A percentile compares a stretch with the other conserved stretches of the same genome.
Evolutionary conservation across 2,888 invertebrate genomes (phyloP).

Genomic region (Nemotelus nigrinus): DNA sequence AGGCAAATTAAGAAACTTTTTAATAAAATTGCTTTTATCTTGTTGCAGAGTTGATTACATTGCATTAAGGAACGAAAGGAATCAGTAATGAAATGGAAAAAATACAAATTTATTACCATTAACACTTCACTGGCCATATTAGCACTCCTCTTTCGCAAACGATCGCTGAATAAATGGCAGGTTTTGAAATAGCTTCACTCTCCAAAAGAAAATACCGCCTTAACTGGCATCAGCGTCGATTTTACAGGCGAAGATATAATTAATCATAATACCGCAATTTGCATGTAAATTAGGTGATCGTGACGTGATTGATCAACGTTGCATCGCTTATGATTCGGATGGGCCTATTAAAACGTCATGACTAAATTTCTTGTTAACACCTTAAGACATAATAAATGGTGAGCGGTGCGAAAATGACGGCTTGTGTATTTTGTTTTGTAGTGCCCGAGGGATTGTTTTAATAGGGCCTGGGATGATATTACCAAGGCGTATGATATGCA

Average conservation of each 20-base stretch:
- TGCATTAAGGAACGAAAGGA: too few species aligned
- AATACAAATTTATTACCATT: constrained; percentile 6
- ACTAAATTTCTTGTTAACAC: constrained; percentile 41
- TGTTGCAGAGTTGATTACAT: too few species aligned
- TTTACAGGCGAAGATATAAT: background rate
- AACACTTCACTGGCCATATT: constrained; percentile 19
- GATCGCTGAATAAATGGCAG: background rate
- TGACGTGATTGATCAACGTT: constrained; percentile 19
- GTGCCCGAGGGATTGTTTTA: constrained; percentile 3
- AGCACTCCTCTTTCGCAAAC: constrained; percentile 29
- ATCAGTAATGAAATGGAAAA: too few species aligned
- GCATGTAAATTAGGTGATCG: constrained; percentile 27
- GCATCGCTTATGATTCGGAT: background rate
- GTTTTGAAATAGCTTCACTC: background rate
- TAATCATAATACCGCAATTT: constrained; percentile 32
- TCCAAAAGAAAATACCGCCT: background rate
- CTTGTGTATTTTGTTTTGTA: background rate
- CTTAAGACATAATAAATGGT: constrained; percentile 39
- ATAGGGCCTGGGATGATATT: background rate
- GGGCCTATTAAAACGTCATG: constrained; percentile 8
- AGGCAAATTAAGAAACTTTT: too few species aligned
- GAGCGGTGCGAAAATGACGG: constrained; percentile 6
- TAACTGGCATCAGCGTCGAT: background rate
- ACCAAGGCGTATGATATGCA: background rate
- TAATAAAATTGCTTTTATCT: too few species aligned